Evolutionary conservation across 2,888 invertebrate species (phyloP).

Genomic region (Melanostoma mellinum): DNA sequence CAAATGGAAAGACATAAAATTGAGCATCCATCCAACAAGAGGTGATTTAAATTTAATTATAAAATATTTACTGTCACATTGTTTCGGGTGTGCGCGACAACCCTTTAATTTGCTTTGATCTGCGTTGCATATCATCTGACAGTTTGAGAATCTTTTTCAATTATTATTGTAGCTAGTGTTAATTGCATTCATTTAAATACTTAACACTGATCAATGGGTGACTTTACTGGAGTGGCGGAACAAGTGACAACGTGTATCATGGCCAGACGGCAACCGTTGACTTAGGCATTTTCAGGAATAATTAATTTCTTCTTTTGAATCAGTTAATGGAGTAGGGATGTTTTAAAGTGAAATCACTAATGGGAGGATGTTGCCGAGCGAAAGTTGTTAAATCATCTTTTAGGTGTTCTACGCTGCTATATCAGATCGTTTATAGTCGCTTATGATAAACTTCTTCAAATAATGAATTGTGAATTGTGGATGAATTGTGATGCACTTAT

Average conservation of each 20-base stretch:
- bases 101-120: conserved; percentile 58
- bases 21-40: conserved; percentile 60
- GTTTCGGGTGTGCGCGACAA: conserved; percentile 51
- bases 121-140: conserved; percentile 26
- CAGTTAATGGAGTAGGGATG: conserved; percentile 61
- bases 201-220: conserved; percentile 51
- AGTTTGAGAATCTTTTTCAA: conserved; percentile 40
- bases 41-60: conserved; percentile 70
- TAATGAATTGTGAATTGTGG: no score
- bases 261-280: background rate
- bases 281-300: conserved; percentile 41
- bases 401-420: conserved; percentile 30
- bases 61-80: conserved; percentile 66
- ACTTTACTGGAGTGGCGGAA: background rate
- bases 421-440: no score
- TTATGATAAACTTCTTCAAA: no score
- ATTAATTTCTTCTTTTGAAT: conserved; percentile 49
- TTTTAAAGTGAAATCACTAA: conserved; percentile 27
- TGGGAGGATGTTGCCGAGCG: conserved; percentile 14
- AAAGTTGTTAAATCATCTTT: conserved; percentile 26
- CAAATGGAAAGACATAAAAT: conserved; percentile 64
- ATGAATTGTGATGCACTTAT: no score
- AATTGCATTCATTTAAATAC: conserved; percentile 56
- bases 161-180: conserved; percentile 44
- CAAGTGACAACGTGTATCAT: background rate